These are phyloP conservation scores for Calliphora vicina DNA, from an alignment of 1,140 invertebrate species.

Conservation along the genomic window DNA sequence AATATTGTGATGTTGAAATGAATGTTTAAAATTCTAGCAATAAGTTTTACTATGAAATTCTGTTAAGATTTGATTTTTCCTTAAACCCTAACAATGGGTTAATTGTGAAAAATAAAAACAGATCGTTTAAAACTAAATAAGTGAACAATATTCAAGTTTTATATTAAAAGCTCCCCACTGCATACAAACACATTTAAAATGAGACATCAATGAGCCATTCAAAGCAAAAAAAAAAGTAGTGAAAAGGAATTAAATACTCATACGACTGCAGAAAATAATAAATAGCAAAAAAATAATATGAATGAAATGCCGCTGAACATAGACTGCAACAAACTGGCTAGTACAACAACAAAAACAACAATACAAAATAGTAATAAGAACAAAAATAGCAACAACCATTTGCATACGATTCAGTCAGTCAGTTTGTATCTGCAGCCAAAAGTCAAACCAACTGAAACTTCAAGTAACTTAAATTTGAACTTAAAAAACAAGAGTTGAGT, in stretches of 20 bases:
- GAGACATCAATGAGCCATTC: background rate
- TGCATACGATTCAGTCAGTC: background rate
- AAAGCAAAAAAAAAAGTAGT: background rate
- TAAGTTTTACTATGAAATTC: too few relatives aligned
- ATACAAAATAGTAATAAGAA: background rate
- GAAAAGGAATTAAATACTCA: background rate
- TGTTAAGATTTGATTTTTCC: too few relatives aligned
- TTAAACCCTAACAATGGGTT: background rate
- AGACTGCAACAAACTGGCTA: background rate
- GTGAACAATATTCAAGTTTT: background rate
- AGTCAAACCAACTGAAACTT: background rate
- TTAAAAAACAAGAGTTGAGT: background rate
- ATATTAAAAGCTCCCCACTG: background rate
- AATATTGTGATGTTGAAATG: too few relatives aligned
- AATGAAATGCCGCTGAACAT: slow-evolving; percentile 12
- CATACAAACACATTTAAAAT: background rate
- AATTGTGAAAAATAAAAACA: background rate
- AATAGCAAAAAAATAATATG: background rate
- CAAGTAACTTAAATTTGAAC: background rate
- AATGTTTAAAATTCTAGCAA: too few relatives aligned
- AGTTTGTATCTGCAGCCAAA: background rate
- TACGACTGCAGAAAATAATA: background rate
- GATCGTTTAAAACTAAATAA: background rate
- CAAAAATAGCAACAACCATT: background rate
- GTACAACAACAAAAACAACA: background rate